Conservation (phyloP, 2,888 invertebrate species). For the Nephrotoma guestfalica region DNA sequence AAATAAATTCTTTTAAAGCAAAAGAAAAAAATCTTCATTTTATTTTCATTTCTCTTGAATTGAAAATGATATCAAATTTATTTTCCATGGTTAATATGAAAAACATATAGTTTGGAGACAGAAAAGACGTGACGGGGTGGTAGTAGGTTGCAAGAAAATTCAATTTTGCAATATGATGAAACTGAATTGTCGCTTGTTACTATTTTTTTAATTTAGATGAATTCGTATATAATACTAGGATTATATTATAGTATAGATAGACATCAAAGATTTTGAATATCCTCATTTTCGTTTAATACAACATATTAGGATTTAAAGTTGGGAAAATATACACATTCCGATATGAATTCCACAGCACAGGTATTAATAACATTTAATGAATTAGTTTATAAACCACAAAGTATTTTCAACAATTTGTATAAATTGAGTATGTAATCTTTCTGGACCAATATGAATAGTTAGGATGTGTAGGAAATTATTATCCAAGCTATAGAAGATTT, state of each 20-base stretch:
- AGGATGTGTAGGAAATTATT: too few species aligned
- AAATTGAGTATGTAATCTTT: too few species aligned
- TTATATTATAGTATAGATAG: not conserved
- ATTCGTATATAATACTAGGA: not conserved
- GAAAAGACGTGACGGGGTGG: not conserved
- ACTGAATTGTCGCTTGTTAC: not conserved
- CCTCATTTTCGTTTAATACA: not conserved
- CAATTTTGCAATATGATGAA: not conserved
- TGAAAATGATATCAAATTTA: not conserved
- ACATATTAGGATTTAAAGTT: too few species aligned
- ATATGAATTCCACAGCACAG: too few species aligned
- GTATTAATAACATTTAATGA: too few species aligned
- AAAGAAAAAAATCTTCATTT: not conserved
- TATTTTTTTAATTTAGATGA: not conserved
- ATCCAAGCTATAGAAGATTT: too few species aligned
- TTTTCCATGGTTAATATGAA: not conserved
- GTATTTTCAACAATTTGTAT: too few species aligned
- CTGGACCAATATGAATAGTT: too few species aligned
- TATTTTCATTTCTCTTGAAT: not conserved
- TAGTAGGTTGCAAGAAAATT: not conserved
- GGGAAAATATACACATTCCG: too few species aligned
- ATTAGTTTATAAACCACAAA: too few species aligned
- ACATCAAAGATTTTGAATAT: not conserved
- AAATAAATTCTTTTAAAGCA: not conserved
- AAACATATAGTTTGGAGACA: not conserved